Evolutionary conservation across 2,888 invertebrate genomes (phyloP), one percentile per base, ranked within the genome.

Genomic region (Lithophane semibrunnea): DNA sequence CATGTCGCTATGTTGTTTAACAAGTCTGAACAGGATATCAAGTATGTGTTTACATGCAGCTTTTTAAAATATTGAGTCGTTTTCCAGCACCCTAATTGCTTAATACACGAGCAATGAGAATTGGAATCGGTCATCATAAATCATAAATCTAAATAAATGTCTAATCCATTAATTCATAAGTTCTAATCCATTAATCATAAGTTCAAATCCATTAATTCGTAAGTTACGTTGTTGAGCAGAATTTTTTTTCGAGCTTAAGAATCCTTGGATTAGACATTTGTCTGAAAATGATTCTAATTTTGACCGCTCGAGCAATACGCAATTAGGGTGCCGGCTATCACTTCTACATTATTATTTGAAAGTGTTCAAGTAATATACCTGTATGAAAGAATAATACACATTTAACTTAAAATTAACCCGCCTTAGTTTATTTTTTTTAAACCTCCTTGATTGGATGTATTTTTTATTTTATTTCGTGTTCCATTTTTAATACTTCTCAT

Each of bases 1-100:
- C 97, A 99, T 64, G 99, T 99, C 0, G 98, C 98, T 5, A 93
- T 99, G 84, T 97, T 98, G 75, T 98, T 99, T 89, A 98, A 98
- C 90, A 99, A 99, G 91, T 97, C 98, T 79, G 97, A 98, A 79
- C 97, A 98, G n/a, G 98, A 98, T 85, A 97, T 99, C 47, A 98
- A 98, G 98, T 98, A 92, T 92, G 96, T 90, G 24, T 61, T 64
- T 24, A 89, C 60, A 60, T 72, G 2, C 21, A 65, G 13, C 13
- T 56, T 37, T 42, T 10, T 5, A 24, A 8, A 56, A 69, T 29
- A 37, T 49, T 42, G 24, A 8, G 21, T 13, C 0, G 44, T 1
- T 1, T 44, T 44, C 44, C 47, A 37, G 37, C 37, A 37, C 4
- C 37, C 37, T 37, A 5, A 37, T 37, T 5, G 37, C 37, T 4